Conservation (phyloP, 2,888 invertebrate species). For the Diarsia dahlii region DNA sequence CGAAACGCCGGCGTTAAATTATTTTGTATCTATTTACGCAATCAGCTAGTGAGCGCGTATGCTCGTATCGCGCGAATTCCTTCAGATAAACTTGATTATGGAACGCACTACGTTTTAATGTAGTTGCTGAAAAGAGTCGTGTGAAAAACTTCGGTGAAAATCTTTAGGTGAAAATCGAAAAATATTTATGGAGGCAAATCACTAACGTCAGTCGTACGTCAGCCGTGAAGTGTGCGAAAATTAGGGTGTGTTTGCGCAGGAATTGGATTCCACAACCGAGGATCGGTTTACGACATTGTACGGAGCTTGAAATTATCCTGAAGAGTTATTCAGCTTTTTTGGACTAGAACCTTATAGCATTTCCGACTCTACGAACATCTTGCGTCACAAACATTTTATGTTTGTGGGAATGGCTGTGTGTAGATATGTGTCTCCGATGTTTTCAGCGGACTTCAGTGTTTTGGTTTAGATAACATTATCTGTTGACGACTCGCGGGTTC, state of each 20-base stretch:
- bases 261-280: neutral
- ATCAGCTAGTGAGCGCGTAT: slow-evolving; percentile 32
- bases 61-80: slow-evolving; percentile 56
- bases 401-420: neutral
- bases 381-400: neutral
- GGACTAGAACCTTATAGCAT: neutral
- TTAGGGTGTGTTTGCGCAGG: neutral
- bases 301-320: neutral
- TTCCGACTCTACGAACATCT: neutral
- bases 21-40: slow-evolving; percentile 63
- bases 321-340: neutral
- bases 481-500: slow-evolving; percentile 61
- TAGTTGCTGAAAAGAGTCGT: neutral
- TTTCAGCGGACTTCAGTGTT: slow-evolving; percentile 49
- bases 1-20: slow-evolving; percentile 14
- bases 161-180: neutral
- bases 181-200: neutral
- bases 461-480: slow-evolving; percentile 68
- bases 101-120: slow-evolving; percentile 24
- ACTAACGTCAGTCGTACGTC: neutral
- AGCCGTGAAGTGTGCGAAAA: neutral
- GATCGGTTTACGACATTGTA: neutral
- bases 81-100: slow-evolving; percentile 56
- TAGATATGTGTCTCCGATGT: slow-evolving; percentile 24
- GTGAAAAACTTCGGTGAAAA: slow-evolving; percentile 4